Base-by-base conservation (phyloP, 2,888 invertebrate genomes). In the Tinea pellionella region DNA sequence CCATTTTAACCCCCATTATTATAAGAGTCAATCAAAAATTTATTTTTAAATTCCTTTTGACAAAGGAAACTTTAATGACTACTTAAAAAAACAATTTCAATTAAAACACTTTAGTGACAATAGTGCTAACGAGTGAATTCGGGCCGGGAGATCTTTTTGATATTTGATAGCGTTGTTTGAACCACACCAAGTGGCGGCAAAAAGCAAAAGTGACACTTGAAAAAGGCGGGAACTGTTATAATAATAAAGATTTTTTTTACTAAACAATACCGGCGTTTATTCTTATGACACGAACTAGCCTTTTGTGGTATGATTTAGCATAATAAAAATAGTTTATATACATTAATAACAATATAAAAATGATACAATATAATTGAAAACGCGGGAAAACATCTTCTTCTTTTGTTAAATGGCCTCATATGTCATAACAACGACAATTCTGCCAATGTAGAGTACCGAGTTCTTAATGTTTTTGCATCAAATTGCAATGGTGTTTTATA, bases 161-260 rank as follows among this genome's bases (percentile, higher is more conserved):
- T 82, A 87, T 82, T 73, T 75, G 86, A 87, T 87, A 87, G 78
- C 71, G 80, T 86, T 86, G 86, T 78, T 74, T 69, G 19, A 69
- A 69, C 69, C 66, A 71, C 67, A 67, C 65, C 72, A 69, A 78
- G 75, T 74, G 78, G 78, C 80, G 78, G 80, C 78, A 79, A 79
- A 82, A 78, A 79, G 81, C 32, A 78, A 81, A 84, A 86, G 85
- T 85, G 86, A 84, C 85, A 85, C 85, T 87, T 79, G 82, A 84
- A 85, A 82, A 84, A 80, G 82, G 84, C 85, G 82, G 80, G 77
- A 86, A 82, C 78, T 75, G 78, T 78, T 77, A 78, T 82, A 84
- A 83, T 84, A 82, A 82, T 58, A 84, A 84, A 84, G 82, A 82
- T 58, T 32, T 30, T 9, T 47, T 18, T 8, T 47, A 13, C 15